Conservation (phyloP, 2,888 invertebrate genomes). For the Harpagoxenus sublaevis region DNA sequence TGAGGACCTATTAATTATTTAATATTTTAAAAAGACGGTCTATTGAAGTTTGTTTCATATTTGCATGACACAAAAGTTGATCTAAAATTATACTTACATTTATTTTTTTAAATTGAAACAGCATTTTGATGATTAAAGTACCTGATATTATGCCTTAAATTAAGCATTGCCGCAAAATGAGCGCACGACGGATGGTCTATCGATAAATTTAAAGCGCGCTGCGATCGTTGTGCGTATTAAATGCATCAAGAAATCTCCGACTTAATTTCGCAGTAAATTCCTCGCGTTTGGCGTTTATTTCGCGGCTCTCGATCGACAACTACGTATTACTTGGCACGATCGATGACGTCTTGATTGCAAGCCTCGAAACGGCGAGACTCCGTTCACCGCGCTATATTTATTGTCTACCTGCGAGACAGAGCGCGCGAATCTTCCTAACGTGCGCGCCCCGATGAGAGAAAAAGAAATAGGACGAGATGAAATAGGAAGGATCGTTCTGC, state of each 20-base stretch:
- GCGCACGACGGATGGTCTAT: not conserved
- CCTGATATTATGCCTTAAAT: not conserved
- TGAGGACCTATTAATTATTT: not conserved
- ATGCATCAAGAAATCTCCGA: not conserved
- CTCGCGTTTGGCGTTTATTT: constrained; percentile 23
- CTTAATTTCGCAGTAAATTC: constrained; percentile 43
- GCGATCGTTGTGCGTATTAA: not conserved
- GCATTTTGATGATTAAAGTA: not conserved
- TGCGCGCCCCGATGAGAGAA: not conserved
- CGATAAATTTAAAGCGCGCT: constrained; percentile 23
- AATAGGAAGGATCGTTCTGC: constrained; percentile 35
- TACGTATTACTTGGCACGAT: constrained; percentile 66
- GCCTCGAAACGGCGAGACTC: constrained; percentile 41
- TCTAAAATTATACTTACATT: not conserved
- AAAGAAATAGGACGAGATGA: constrained; percentile 7
- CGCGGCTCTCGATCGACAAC: constrained; percentile 60
- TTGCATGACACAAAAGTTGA: not conserved
- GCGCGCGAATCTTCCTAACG: constrained; percentile 13
- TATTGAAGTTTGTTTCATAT: not conserved
- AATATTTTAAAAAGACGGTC: not conserved
- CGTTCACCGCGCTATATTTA: constrained; percentile 57
- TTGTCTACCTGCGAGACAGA: constrained; percentile 47
- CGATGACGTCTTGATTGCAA: constrained; percentile 67
- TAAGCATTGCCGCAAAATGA: not conserved
- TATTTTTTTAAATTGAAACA: not conserved